Evolutionary conservation across 2,888 invertebrate genomes (phyloP).

Genomic region (Cerastoderma edule): DNA sequence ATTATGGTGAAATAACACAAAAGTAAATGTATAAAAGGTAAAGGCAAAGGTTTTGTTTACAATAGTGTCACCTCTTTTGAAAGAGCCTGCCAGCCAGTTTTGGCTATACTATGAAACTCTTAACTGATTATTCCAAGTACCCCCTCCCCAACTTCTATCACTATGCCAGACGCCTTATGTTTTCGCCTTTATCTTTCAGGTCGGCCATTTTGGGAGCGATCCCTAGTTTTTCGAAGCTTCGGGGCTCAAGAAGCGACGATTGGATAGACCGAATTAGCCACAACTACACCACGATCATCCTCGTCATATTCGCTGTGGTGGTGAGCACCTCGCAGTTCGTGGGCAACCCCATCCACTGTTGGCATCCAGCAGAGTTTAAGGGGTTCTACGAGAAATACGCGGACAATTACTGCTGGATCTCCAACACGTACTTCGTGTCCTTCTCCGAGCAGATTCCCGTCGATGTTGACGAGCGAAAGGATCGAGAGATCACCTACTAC

Average conservation of each 20-base stretch:
- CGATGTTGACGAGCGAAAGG: slow-evolving; percentile 61
- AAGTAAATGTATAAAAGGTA: too few species aligned
- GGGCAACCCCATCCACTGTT: slow-evolving; percentile 76
- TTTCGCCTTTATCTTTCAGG: slow-evolving; percentile 58
- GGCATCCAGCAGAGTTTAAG: slow-evolving; percentile 75
- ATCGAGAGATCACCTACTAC: slow-evolving; percentile 73
- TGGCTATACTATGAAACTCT: neutral
- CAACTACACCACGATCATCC: slow-evolving; percentile 71
- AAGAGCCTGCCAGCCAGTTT: neutral
- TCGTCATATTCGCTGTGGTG: slow-evolving; percentile 75
- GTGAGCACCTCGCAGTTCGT: slow-evolving; percentile 76
- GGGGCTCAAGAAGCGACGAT: slow-evolving; percentile 74
- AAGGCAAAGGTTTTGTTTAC: neutral
- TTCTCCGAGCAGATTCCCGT: slow-evolving; percentile 66
- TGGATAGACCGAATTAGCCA: slow-evolving; percentile 78
- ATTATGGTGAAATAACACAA: too few species aligned
- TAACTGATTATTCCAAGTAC: neutral
- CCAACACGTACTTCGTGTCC: slow-evolving; percentile 75
- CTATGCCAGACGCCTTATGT: slow-evolving; percentile 3
- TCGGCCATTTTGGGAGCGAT: slow-evolving; percentile 70
- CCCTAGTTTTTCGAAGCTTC: slow-evolving; percentile 70
- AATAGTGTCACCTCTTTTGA: neutral
- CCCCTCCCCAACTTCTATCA: neutral
- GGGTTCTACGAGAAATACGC: slow-evolving; percentile 72
- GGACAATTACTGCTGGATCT: slow-evolving; percentile 74